Base-by-base conservation (phyloP, 2,113 vertebrate species). In the Fregata magnificens region DNA sequence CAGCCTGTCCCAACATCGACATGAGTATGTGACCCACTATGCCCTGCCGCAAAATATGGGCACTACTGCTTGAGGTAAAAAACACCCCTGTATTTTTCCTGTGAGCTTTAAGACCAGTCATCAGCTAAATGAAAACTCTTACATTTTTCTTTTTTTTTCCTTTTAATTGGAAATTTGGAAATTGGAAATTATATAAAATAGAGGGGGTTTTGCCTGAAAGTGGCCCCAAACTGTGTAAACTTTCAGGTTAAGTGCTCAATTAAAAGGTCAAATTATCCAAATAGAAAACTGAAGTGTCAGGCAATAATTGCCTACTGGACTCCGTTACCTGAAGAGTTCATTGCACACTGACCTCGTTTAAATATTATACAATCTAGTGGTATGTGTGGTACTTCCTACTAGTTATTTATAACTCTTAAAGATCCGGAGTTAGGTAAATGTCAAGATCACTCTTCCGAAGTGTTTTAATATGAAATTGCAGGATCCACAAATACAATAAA, bases 281-380 rank as follows among this genome's bases (percentile, higher is more conserved):
- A 95, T 34, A 82, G 84, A 96, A 93, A 81, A 79, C 66, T 31
- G 59, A 71, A 88, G 86, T 74, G 59, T 86, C 97, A 95, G 96
- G 86, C 90, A 98, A 83, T 97, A 84, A 97, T 96, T 98, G 93
- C 61, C 88, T 31, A 93, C 85, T 85, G 87, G 59, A 96, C 97
- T 93, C 77, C 31, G 22, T 95, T 90, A 96, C 96, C 97, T 92
- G 96, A 55, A 73, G 16, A 77, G 89, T 82, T 94, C 88, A 76
- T n/a, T 59, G 78, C 26, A 90, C 86, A n/a, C 76, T 89, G 96
- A 95, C 63, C 86, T 79, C 7, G 31, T 86, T 86, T 90, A 96
- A 55, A 36, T 5, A 47, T 92, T 98, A 72, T 66, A 97, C 85
- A 93, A 81, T 10, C 28, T 1, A 55, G 56, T 65, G 95, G 73